These are phyloP conservation scores for Megastigmus dorsalis DNA, from an alignment of 2,888 invertebrate species.

Conservation along the genomic window DNA sequence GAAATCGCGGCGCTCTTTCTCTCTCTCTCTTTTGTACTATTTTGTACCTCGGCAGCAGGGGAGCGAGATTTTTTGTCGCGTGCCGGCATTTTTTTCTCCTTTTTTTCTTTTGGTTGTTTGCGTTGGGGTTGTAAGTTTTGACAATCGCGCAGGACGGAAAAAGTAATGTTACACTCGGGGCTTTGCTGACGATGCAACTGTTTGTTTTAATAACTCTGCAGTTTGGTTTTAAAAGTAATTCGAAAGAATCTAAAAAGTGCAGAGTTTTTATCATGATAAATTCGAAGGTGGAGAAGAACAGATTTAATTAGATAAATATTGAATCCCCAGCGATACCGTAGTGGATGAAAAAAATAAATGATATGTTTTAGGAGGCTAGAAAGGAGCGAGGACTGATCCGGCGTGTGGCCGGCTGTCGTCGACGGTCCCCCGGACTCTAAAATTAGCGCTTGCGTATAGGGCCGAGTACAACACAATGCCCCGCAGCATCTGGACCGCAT, in stretches of 20 bases:
- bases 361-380: not conserved
- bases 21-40: not conserved
- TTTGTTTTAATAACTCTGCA: no score
- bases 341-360: not conserved
- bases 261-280: no score
- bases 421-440: conserved; percentile 37
- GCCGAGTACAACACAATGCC: conserved; percentile 29
- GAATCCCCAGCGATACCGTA: not conserved
- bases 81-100: not conserved
- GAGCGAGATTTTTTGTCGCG: not conserved
- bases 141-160: conserved; percentile 38
- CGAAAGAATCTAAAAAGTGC: no score
- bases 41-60: no score
- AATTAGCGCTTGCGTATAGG: conserved; percentile 6
- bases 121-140: conserved; percentile 41
- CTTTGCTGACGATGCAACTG: no score
- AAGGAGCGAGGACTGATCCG: conserved; percentile 12
- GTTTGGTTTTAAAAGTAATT: no score
- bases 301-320: no score
- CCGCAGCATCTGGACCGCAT: conserved; percentile 46
- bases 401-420: conserved; percentile 4
- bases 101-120: conserved; percentile 13
- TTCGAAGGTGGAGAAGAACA: no score
- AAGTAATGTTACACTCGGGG: conserved; percentile 13
- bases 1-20: conserved; percentile 3